A percentile compares a stretch with the other conserved stretches of the same genome.
phyloP scores from a whole-genome alignment of 2,888 invertebrate genomes.

The Carterocephalus palaemon region DNA sequence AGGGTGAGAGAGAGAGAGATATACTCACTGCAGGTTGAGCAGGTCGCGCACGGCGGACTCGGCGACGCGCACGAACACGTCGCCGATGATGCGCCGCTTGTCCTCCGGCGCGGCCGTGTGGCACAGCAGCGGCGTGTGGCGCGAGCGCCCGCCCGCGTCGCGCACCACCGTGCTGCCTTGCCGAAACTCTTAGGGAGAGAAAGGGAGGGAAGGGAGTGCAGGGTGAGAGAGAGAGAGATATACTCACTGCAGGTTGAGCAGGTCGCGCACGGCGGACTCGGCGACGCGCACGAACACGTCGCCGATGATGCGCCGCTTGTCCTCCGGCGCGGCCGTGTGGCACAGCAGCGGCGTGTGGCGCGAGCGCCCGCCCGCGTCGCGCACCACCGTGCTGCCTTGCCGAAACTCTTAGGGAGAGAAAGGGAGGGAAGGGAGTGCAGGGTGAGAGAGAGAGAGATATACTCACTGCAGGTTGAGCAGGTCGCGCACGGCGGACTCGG shows the following conservation, averaged over 20 bases:
- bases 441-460: no score
- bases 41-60: slow-evolving; percentile 90
- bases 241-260: slow-evolving; percentile 81
- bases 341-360: slow-evolving; percentile 90
- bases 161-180: slow-evolving; percentile 90
- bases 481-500: slow-evolving; percentile 92
- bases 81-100: slow-evolving; percentile 98
- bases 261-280: slow-evolving; percentile 90
- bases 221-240: no score
- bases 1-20: no score
- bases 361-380: slow-evolving; percentile 56
- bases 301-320: slow-evolving; percentile 98
- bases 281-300: slow-evolving; percentile 98
- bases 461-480: slow-evolving; percentile 81
- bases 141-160: slow-evolving; percentile 59
- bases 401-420: slow-evolving; percentile 81
- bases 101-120: slow-evolving; percentile 96
- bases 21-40: slow-evolving; percentile 82
- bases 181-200: slow-evolving; percentile 81
- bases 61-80: slow-evolving; percentile 97
- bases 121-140: slow-evolving; percentile 89
- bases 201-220: no score
- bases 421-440: no score
- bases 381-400: slow-evolving; percentile 90
- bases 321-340: slow-evolving; percentile 94